Conservation (phyloP, 2,113 vertebrate genomes). For the Galbula dea region DNA sequence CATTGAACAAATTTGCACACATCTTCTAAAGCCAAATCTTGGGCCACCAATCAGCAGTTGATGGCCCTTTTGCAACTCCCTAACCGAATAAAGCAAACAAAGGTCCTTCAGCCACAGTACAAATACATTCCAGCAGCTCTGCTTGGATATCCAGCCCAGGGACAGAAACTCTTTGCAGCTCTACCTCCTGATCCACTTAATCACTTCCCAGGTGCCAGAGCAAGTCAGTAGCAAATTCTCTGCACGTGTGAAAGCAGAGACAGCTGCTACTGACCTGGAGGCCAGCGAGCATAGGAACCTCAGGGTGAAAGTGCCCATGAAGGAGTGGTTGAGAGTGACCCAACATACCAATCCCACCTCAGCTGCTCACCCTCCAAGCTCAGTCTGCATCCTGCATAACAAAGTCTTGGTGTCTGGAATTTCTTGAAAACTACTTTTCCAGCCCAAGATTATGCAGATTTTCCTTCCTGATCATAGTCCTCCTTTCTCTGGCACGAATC, state of each 20-base stretch:
- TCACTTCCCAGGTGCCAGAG: neutral
- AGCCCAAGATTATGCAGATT: neutral
- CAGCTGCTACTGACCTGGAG: neutral
- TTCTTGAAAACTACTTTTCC: neutral
- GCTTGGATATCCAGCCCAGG: neutral
- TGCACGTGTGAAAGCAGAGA: accelerated
- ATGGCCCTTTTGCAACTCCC: neutral
- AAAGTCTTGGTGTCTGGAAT: neutral
- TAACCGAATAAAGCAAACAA: neutral
- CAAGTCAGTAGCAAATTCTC: neutral
- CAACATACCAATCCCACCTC: neutral
- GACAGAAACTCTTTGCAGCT: neutral
- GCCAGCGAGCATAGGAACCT: neutral
- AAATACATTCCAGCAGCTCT: neutral
- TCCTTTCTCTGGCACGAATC: neutral
- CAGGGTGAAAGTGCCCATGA: neutral
- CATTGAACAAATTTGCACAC: neutral
- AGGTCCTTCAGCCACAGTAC: neutral
- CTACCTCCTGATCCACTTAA: neutral
- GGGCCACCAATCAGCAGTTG: neutral
- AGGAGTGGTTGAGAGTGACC: neutral
- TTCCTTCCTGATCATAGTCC: neutral
- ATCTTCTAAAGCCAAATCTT: neutral
- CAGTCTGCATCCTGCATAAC: neutral
- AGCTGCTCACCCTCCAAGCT: neutral